Evolutionary conservation across 2,113 vertebrate species (phyloP).

Genomic region (Gobiocypris rarus): DNA sequence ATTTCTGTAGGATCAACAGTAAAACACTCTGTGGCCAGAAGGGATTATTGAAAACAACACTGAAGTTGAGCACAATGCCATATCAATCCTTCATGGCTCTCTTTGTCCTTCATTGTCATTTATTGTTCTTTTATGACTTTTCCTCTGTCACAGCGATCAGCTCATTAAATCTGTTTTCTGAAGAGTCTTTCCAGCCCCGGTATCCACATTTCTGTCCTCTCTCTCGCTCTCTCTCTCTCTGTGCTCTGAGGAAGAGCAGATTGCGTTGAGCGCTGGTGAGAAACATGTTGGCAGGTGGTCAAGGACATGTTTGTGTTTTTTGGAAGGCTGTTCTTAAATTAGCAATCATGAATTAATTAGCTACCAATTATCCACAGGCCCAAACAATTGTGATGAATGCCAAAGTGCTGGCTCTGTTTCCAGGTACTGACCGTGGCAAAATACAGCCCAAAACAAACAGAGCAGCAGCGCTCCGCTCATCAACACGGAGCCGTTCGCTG

Average conservation of each 20-base stretch:
- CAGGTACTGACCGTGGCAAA: slow-evolving; percentile 27
- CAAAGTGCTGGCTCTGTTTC: slow-evolving; percentile 39
- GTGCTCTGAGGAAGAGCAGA: slow-evolving; percentile 44
- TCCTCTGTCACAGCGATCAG: background rate
- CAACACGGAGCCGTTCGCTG: background rate
- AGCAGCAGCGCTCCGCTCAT: background rate
- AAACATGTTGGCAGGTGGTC: slow-evolving; percentile 58
- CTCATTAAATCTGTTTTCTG: slow-evolving; percentile 25
- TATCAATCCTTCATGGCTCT: background rate
- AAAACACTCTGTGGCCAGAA: background rate
- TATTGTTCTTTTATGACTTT: background rate
- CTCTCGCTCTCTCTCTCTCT: slow-evolving; percentile 9
- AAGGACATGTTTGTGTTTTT: slow-evolving; percentile 54
- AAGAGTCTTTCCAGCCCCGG: slow-evolving; percentile 23
- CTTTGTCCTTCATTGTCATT: slow-evolving; percentile 2
- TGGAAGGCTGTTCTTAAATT: slow-evolving; percentile 52
- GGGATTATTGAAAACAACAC: background rate
- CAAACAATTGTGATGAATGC: slow-evolving; percentile 54
- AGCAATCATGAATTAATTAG: slow-evolving; percentile 57
- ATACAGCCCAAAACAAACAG: slow-evolving; percentile 29
- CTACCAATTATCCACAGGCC: slow-evolving; percentile 48
- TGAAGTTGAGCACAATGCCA: background rate
- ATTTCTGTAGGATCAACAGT: background rate
- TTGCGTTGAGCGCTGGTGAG: slow-evolving; percentile 45
- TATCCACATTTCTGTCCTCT: background rate